phyloP scores from a whole-genome alignment of 2,797 vertebrate genomes.

The Phyllotis vaccarum region DNA sequence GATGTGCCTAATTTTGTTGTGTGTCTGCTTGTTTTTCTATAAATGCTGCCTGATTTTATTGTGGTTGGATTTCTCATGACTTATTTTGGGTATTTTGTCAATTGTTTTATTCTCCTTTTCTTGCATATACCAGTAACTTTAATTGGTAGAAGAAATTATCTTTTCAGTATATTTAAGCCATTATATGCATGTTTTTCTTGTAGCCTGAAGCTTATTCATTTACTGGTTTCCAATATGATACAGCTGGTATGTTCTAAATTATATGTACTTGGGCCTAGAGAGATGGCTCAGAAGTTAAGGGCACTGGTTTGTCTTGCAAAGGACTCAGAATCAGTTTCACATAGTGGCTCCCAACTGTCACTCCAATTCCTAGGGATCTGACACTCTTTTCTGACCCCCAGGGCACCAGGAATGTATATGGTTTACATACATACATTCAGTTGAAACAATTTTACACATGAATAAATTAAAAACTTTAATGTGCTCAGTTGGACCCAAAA shows the following conservation, averaged over 20 bases:
- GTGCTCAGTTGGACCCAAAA: background rate
- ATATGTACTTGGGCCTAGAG: background rate
- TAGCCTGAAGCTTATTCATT: background rate
- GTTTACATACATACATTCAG: background rate
- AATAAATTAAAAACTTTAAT: background rate
- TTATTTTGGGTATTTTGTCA: background rate
- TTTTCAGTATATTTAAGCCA: background rate
- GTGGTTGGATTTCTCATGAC: background rate
- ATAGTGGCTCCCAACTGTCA: background rate
- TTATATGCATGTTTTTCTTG: background rate
- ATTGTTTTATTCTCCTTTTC: background rate
- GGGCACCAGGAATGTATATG: background rate
- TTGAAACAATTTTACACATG: background rate
- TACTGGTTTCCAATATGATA: background rate
- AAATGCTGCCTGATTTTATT: background rate
- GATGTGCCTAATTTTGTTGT: background rate
- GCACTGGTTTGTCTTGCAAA: background rate
- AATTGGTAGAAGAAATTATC: background rate
- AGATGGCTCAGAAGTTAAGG: background rate
- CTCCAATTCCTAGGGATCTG: background rate
- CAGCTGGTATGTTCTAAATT: background rate
- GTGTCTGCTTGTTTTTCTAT: background rate
- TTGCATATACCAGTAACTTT: background rate
- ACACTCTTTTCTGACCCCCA: background rate
- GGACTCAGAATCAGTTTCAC: background rate